phyloP scores from a whole-genome alignment of 2,113 vertebrate species.

The Chionomys nivalis region DNA sequence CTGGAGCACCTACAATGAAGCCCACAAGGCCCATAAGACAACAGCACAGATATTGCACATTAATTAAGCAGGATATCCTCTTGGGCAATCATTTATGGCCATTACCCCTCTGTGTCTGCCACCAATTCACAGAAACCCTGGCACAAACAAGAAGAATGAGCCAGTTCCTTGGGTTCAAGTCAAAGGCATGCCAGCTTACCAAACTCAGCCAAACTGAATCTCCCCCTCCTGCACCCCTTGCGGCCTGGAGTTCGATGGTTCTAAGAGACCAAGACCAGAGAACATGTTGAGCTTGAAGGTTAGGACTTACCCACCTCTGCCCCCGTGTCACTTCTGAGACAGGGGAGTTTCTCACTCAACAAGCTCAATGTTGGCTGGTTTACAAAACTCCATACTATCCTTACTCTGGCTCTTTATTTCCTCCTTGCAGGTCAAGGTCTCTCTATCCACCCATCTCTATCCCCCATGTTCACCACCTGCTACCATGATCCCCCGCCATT shows the following conservation, averaged over 20 bases:
- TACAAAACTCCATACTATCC: not conserved
- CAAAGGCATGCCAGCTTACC: not conserved
- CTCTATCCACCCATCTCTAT: not conserved
- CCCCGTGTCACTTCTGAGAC: accelerated
- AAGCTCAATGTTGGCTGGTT: not conserved
- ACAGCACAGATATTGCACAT: constrained; percentile 63
- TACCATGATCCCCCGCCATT: not conserved
- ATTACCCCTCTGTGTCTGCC: not conserved
- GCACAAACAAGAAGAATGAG: accelerated
- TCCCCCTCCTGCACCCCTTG: accelerated
- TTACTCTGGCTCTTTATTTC: not conserved
- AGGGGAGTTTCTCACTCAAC: not conserved
- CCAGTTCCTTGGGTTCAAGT: not conserved
- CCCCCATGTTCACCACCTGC: no score
- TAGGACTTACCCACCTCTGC: not conserved
- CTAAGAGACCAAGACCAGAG: not conserved
- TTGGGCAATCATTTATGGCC: constrained; percentile 44
- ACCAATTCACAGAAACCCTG: not conserved
- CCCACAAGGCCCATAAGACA: constrained; percentile 30
- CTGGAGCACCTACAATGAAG: constrained; percentile 32
- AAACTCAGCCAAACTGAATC: not conserved
- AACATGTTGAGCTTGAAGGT: constrained; percentile 54
- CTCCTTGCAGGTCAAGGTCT: not conserved
- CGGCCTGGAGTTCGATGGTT: accelerated
- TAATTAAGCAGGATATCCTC: constrained; percentile 76